Conservation (phyloP, 1,140 invertebrate genomes). For the Triops longicaudatus region DNA sequence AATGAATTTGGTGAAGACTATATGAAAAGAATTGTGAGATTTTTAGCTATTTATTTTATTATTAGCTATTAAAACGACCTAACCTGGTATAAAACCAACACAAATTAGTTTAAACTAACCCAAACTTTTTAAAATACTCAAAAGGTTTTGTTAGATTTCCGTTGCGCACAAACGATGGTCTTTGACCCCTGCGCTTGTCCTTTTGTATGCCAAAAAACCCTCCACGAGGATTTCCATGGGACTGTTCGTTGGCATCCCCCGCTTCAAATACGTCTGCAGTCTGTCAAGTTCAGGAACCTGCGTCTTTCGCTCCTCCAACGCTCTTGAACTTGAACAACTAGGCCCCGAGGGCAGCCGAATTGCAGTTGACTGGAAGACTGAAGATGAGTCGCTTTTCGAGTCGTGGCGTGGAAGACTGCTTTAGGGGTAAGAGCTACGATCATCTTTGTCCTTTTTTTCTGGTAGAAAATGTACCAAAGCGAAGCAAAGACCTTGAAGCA, state of each 20-base stretch:
- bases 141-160: too few species aligned
- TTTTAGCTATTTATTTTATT: too few species aligned
- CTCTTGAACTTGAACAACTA: neutral
- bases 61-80: too few species aligned
- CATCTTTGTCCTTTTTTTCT: too few species aligned
- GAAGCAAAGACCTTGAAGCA: neutral
- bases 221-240: neutral
- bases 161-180: too few species aligned
- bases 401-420: neutral
- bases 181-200: neutral
- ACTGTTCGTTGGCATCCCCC: neutral
- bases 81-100: too few species aligned
- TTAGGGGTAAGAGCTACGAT: neutral
- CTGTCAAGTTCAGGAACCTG: neutral
- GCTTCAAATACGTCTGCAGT: neutral
- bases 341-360: neutral
- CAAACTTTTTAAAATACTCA: too few species aligned
- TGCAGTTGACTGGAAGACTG: neutral
- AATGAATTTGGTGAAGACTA: too few species aligned
- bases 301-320: neutral
- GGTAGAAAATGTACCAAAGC: neutral
- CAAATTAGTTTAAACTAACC: too few species aligned
- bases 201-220: neutral
- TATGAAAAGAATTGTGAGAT: too few species aligned
- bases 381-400: neutral